Base-by-base conservation (phyloP, 2,888 invertebrate genomes). In the Sipha maydis region DNA sequence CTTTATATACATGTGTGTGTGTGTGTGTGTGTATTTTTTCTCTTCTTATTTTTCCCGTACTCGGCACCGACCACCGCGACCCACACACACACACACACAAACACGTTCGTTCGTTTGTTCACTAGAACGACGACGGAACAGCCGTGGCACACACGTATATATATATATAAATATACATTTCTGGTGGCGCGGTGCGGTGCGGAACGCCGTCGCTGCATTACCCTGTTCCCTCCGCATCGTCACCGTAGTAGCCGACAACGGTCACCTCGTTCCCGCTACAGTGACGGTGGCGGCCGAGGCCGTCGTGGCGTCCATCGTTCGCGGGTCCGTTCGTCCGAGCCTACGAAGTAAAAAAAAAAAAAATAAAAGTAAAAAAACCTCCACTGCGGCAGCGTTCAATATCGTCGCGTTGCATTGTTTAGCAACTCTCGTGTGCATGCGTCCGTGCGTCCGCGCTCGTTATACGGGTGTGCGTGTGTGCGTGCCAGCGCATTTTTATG, bases 21-120 rank as follows among this genome's bases (percentile, higher is more conserved):
- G n/a, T n/a, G n/a, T n/a, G n/a, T n/a, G n/a, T n/a, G n/a, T n/a
- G n/a, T n/a, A n/a, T 38, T 75, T 38, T 82, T 82, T 38, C 56
- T 76, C 28, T 75, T 76, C 25, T 84, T 76, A 61, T 76, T 77
- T 67, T 67, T 77, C 67, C 84, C 84, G 84, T 76, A 67, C 84
- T 76, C 84, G 61, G 76, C 76, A 76, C 84, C 84, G 84, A 85
- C 76, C 84, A 77, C 67, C 84, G 84, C 76, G 84, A 84, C 76
- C 84, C 76, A 76, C 76, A 61, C 76, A 28, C 28, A 61, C 73
- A 14, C 73, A n/a, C 48, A n/a, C n/a, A n/a, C n/a, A n/a, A n/a
- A 41, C 41, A 67, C 38, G 14, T 31, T 28, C 31, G n/a, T 41
- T 4, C 54, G 9, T 41, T 54, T 34, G 54, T 48, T 69, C 21